Base-by-base conservation (phyloP, 2,113 vertebrate species). In the Sebastes schlegelii region DNA sequence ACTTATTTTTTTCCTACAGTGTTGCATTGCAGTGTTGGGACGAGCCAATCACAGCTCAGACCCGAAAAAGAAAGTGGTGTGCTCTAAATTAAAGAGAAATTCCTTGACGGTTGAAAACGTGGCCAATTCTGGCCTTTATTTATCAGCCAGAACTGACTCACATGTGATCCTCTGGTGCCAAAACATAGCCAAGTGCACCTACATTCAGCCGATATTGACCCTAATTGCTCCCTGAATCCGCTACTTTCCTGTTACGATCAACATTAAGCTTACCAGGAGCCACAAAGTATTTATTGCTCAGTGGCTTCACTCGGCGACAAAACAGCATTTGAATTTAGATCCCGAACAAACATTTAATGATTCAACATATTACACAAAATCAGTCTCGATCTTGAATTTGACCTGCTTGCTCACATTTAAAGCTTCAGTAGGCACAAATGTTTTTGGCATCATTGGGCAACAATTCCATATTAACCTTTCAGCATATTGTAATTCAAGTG, bases 1-100 rank as follows among this genome's bases (percentile, higher is more conserved):
- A 67, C 34, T 83, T 77, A 52, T 45, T 83, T 77, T 61, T 60
- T 65, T 40, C 60, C n/a, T 2, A 8, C 26, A 26, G 52, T 66
- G 45, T 67, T 84, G 75, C 69, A 83, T 54, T 68, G 69, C 64
- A 69, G 64, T 16, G 49, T 70, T 70, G n/a, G n/a, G 8, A 40
- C 19, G 4, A 34, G 51, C 64, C 77, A 64, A 74, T 63, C 52
- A 73, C 34, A 67, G 8, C 23, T 49, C 40, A 10, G 43, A 34
- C 51, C 8, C 12, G 13, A 42, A 21, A 75, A 75, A 61, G 49
- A 68, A 34, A 34, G 34, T 67, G 26, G 54, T 4, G 16, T 8
- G 4, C 14, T 4, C 5, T 48, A 17, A 46, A 57, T 26, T 26
- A 14, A 21, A 43, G 40, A 8, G 1, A 51, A 60, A 60, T 26